A percentile compares a stretch with the other conserved stretches of the same genome.
Conservation (phyloP, 2,888 invertebrate species). For the Achlya flavicornis region DNA sequence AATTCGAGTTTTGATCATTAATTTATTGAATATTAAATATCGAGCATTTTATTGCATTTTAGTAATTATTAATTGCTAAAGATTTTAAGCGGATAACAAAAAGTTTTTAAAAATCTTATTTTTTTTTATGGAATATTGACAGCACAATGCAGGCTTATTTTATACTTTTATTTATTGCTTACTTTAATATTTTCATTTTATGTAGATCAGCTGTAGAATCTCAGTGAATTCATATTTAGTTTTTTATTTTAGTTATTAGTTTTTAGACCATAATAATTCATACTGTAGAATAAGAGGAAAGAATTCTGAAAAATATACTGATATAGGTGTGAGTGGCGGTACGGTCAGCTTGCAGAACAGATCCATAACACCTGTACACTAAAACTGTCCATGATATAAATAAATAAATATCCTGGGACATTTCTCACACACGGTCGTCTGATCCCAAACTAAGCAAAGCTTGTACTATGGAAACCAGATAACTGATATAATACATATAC, state of each 20-base stretch:
- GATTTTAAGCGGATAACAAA: not conserved
- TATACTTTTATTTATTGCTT: conserved; percentile 28
- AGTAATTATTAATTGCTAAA: not conserved
- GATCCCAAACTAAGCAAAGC: too few species aligned
- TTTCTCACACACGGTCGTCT: too few species aligned
- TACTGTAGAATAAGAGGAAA: not conserved
- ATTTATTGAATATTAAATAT: too few species aligned
- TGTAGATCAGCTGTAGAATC: conserved; percentile 67
- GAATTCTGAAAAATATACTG: not conserved
- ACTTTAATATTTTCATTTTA: conserved; percentile 37
- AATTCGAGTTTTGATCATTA: too few species aligned
- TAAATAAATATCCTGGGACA: too few species aligned
- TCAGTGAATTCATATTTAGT: conserved; percentile 54
- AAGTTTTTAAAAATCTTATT: not conserved
- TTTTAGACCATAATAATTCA: conserved; percentile 26
- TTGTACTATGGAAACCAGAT: too few species aligned
- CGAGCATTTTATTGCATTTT: too few species aligned
- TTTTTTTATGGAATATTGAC: conserved; percentile 29
- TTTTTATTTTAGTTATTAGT: conserved; percentile 35
- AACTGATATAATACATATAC: too few species aligned
- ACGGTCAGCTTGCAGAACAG: too few species aligned
- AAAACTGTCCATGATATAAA: too few species aligned
- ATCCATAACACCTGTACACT: too few species aligned
- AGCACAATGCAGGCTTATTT: conserved; percentile 61
- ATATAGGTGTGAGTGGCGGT: too few species aligned